A percentile compares a stretch with the other conserved stretches of the same genome.
Conservation (phyloP, 2,797 vertebrate species). For the Semaprochilodus insignis region DNA sequence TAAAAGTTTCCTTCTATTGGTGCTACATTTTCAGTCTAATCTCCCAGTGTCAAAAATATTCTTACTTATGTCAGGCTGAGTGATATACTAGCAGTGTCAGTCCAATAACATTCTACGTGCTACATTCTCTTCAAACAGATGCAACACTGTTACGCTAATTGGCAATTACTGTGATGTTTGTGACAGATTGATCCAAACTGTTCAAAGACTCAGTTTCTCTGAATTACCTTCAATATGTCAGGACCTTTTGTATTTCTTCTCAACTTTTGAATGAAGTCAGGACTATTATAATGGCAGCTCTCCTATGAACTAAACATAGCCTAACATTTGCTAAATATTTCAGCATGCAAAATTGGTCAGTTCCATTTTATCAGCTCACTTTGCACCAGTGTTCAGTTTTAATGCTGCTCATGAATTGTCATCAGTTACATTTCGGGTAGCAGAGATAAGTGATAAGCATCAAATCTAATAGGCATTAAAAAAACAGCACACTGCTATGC, state of each 20-base stretch:
- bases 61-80: neutral
- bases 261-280: slow-evolving; percentile 30
- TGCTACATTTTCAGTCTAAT: neutral
- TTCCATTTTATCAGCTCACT: neutral
- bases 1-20: neutral
- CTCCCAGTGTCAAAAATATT: neutral
- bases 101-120: neutral
- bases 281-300: slow-evolving; percentile 35
- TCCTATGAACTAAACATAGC: neutral
- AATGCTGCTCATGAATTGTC: neutral
- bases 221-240: slow-evolving; percentile 15
- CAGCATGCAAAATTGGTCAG: neutral
- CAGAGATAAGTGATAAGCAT: too few species aligned
- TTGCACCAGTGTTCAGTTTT: neutral
- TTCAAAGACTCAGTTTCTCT: slow-evolving; percentile 11
- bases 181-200: neutral
- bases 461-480: too few species aligned
- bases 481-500: too few species aligned
- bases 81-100: neutral
- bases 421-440: neutral
- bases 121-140: neutral
- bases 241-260: neutral
- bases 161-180: slow-evolving; percentile 21
- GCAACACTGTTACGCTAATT: slow-evolving; percentile 4
- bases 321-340: neutral